Conservation (phyloP, 2,888 invertebrate genomes). For the Dicranocentrus wangi region DNA sequence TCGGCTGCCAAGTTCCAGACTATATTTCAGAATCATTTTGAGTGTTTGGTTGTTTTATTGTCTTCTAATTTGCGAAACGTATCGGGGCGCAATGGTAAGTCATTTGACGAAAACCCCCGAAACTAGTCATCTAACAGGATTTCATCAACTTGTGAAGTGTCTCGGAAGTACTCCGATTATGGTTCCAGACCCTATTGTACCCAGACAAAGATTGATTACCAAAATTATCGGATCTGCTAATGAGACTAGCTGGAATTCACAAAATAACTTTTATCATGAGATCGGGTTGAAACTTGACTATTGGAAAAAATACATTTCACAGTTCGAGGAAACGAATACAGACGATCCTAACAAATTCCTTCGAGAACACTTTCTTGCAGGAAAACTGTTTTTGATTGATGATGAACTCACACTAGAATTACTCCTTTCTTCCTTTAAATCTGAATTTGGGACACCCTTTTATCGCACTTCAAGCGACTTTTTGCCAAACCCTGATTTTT, state of each 20-base stretch:
- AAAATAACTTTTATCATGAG: background rate
- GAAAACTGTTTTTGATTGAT: background rate
- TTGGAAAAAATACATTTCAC: background rate
- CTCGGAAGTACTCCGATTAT: background rate
- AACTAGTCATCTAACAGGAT: background rate
- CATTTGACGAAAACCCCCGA: background rate
- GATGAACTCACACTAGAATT: constrained; percentile 3
- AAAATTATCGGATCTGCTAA: constrained; percentile 1
- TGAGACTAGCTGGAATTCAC: background rate
- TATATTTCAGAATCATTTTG: constrained; percentile 14
- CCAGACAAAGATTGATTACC: background rate
- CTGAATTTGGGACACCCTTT: background rate
- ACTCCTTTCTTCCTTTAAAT: background rate
- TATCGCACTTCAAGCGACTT: background rate
- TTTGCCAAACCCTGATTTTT: constrained; percentile 7
- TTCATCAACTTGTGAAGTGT: background rate
- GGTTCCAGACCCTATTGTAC: background rate
- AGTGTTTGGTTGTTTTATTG: constrained; percentile 30
- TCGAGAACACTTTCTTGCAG: background rate
- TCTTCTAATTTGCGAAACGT: constrained; percentile 14
- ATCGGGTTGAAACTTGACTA: background rate
- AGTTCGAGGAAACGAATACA: background rate
- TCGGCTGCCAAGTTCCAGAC: background rate
- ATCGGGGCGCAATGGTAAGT: constrained; percentile 12
- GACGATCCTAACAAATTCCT: background rate